Evolutionary conservation across 37 sponge, comb jelly and placozoan species (phyloP), one percentile per base, ranked within the genome.

Genomic region (Diacarnus erythraeanus): DNA sequence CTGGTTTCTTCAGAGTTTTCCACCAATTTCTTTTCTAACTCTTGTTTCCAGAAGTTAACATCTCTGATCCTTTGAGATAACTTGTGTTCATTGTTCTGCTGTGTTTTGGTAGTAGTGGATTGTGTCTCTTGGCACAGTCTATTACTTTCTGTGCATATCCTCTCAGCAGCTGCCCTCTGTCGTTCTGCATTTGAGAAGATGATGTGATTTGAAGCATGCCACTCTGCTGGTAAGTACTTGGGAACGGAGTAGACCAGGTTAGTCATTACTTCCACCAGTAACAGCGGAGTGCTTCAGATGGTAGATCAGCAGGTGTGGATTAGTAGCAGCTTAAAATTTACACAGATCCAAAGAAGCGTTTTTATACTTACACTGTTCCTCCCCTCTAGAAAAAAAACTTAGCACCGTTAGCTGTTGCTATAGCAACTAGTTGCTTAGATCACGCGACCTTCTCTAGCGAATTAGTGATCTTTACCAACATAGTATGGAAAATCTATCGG

Each of bases 11-110:
- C 33, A 26, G 71, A 77, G 27, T 77, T 91, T 40, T 91, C 92
- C 17, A 64, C 73, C 23, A 93, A 61, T 72, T 87, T 86, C 17
- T 71, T 40, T 42, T 74, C 77, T 25, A 97, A 66, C 84, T 97
- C 98, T 36, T 77, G 87, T 57, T 97, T 94, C 98, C 98, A 97
- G 77, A 95, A 97, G 8, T 64, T 54, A 51, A 96, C 83, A 35
- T 98, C 91, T 2, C 83, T 57, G 57, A 94, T 64, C 59, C 99
- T 72, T 59, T 94, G 85, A 29, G 91, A 85, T 57, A 98, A 80
- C 67, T 98, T 96, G 77, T 93, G 87, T 21, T 77, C 77, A 4
- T 84, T 92, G 77, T 84, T 88, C 60, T 73, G 74, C 75, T 96
- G 99, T 0, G 92, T 80, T 38, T 84, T 75, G 23, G 57, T 42